phyloP scores from a whole-genome alignment of 2,113 vertebrate genomes.

The Leucopsar rothschildi region DNA sequence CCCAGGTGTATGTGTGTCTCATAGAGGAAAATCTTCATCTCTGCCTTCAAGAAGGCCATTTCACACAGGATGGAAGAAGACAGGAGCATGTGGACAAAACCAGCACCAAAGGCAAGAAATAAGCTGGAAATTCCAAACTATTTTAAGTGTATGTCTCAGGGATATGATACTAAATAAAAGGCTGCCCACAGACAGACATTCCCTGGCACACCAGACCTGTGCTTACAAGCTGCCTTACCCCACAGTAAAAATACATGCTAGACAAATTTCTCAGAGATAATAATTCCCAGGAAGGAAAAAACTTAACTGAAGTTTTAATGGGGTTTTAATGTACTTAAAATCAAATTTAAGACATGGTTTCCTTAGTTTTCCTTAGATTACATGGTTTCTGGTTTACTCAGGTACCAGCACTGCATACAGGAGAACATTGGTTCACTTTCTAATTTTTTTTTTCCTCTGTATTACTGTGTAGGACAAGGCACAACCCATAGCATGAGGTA shows the following conservation, averaged over 20 bases:
- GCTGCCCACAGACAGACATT: neutral
- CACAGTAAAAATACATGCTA: neutral
- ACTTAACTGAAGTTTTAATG: neutral
- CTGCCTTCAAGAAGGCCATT: neutral
- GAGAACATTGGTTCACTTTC: neutral
- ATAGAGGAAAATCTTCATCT: neutral
- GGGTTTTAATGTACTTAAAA: neutral
- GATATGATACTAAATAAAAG: neutral
- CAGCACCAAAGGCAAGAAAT: neutral
- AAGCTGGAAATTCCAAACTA: neutral
- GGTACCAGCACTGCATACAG: too few relatives aligned
- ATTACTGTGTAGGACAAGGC: neutral
- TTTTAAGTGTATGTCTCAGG: neutral
- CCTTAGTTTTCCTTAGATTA: neutral
- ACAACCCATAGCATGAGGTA: neutral
- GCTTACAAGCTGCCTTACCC: neutral
- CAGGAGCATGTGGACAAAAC: neutral
- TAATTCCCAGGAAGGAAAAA: neutral
- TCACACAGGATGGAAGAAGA: neutral
- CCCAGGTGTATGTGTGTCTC: accelerated
- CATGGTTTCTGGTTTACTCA: neutral
- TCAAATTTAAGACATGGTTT: neutral
- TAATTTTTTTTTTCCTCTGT: neutral
- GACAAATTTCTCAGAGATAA: neutral
- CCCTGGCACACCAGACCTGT: neutral